These are phyloP conservation scores for Enteromius afrohamiltoni DNA, from an alignment of 2,797 vertebrate genomes.

Conservation along the genomic window DNA sequence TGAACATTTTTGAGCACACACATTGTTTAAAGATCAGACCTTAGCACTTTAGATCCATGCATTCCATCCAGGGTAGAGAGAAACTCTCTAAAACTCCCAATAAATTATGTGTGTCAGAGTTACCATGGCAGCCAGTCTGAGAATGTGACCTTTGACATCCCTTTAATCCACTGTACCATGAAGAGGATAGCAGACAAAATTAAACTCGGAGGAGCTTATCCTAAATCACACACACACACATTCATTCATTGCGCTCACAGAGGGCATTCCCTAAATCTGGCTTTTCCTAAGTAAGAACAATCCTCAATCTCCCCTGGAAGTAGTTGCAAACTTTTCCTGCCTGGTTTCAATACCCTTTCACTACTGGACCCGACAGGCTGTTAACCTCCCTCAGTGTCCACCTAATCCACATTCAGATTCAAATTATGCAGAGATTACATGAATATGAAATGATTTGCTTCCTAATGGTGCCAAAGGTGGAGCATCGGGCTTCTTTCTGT, in stretches of 20 bases:
- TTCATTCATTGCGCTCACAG: conserved; percentile 39
- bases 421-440: conserved; percentile 45
- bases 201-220: conserved; percentile 53
- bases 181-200: conserved; percentile 46
- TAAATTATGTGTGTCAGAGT: conserved; percentile 55
- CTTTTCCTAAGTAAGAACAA: conserved; percentile 39
- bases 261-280: conserved; percentile 43
- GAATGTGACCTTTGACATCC: conserved; percentile 59
- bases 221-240: conserved; percentile 42
- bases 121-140: conserved; percentile 57
- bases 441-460: conserved; percentile 46
- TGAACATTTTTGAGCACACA: background rate
- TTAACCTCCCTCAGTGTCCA: conserved; percentile 35
- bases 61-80: conserved; percentile 29
- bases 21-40: background rate
- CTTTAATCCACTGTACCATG: conserved; percentile 58
- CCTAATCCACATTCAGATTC: conserved; percentile 51
- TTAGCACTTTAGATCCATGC: background rate
- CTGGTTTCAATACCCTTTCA: conserved; percentile 33
- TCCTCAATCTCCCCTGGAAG: conserved; percentile 25
- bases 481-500: conserved; percentile 24
- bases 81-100: conserved; percentile 48
- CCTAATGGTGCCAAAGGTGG: conserved; percentile 50
- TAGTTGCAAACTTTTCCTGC: conserved; percentile 32
- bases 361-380: conserved; percentile 8